Conservation (phyloP, 2,888 invertebrate species). For the Pseudococcus longispinus region DNA sequence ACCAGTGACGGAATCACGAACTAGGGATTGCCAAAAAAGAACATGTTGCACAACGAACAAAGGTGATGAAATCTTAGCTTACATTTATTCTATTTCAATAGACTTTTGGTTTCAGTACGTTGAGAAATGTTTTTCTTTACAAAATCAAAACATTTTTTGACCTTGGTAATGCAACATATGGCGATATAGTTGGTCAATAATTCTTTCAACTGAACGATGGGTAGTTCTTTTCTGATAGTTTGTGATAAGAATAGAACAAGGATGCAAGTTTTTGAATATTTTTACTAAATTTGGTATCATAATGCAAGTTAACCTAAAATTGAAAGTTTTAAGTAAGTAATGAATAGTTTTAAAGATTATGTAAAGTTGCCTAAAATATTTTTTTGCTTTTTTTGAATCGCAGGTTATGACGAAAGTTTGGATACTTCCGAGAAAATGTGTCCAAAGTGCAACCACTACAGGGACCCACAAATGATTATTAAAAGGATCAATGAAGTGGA, state of each 20-base stretch:
- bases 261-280: background rate
- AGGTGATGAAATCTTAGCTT: background rate
- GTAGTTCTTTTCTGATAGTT: background rate
- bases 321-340: constrained; percentile 14
- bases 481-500: constrained; percentile 5
- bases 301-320: background rate
- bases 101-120: background rate
- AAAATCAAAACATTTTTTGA: background rate
- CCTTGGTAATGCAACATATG: background rate
- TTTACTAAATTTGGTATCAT: background rate
- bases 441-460: background rate
- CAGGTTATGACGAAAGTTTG: background rate
- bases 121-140: background rate
- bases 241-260: background rate
- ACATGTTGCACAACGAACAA: background rate
- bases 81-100: background rate
- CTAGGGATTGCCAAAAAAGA: background rate
- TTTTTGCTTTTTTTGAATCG: background rate
- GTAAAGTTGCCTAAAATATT: background rate
- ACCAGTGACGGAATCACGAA: background rate
- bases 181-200: background rate
- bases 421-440: background rate
- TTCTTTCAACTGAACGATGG: background rate
- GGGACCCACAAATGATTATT: background rate
- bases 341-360: background rate